Percentiles rank a stretch among this genome's conserved stretches.
phyloP scores from a whole-genome alignment of 2,113 vertebrate genomes.

The Actenoides lindsayi region DNA sequence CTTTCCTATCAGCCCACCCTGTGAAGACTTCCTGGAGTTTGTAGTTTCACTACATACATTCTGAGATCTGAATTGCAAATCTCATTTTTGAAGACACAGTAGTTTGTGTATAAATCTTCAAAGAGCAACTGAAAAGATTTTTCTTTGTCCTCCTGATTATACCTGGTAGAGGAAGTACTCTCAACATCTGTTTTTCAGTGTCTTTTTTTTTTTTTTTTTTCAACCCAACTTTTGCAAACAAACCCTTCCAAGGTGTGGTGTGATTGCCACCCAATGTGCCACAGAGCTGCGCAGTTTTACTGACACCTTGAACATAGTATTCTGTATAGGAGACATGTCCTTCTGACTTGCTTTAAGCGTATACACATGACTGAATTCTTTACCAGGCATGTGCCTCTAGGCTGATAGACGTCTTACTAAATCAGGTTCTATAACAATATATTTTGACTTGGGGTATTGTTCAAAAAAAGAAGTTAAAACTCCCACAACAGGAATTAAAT shows the following conservation, averaged over 20 bases:
- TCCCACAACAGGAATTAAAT: background rate
- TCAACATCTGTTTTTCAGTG: background rate
- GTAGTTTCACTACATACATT: constrained; percentile 38
- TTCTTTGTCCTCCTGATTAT: background rate
- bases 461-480: background rate
- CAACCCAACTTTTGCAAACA: background rate
- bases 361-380: background rate
- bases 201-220: background rate
- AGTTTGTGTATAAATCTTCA: constrained; percentile 21
- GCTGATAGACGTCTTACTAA: background rate
- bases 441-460: background rate
- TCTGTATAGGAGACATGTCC: background rate
- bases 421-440: background rate
- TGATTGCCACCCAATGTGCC: background rate
- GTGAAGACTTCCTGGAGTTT: constrained; percentile 49
- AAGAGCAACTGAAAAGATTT: background rate
- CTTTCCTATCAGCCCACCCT: constrained; percentile 34
- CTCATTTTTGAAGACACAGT: background rate
- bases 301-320: background rate
- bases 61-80: constrained; percentile 36
- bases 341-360: background rate
- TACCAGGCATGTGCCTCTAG: background rate
- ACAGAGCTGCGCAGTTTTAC: background rate
- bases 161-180: background rate
- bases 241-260: background rate